phyloP scores from a whole-genome alignment of 2,113 vertebrate species.

The Pantherophis guttatus region DNA sequence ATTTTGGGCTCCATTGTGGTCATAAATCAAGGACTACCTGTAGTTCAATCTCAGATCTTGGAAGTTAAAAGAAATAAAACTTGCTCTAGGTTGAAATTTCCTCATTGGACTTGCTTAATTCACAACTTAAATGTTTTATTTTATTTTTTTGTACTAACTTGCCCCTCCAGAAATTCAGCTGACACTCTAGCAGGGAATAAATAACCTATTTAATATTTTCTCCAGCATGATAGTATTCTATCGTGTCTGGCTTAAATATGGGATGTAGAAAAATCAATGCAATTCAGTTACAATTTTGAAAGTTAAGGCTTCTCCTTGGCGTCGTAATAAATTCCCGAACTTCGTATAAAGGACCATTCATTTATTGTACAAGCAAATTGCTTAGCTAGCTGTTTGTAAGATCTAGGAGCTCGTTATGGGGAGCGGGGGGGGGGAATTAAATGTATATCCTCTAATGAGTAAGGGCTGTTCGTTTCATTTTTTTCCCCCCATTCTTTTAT shows the following conservation, averaged over 20 bases:
- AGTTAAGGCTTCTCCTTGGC: conserved; percentile 64
- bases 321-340: conserved; percentile 67
- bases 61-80: conserved; percentile 16
- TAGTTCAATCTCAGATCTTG: conserved; percentile 30
- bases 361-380: conserved; percentile 58
- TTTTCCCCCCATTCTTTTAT: background rate
- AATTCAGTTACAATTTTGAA: conserved; percentile 59
- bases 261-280: conserved; percentile 69
- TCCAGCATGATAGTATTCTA: conserved; percentile 53
- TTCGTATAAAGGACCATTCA: conserved; percentile 49
- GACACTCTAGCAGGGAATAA: conserved; percentile 50
- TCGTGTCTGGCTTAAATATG: conserved; percentile 61
- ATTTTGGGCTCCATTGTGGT: no score
- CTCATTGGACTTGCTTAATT: conserved; percentile 39
- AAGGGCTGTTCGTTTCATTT: background rate
- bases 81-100: conserved; percentile 36
- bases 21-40: no score
- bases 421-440: background rate
- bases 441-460: conserved; percentile 26
- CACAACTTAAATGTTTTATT: conserved; percentile 35
- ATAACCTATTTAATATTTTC: conserved; percentile 47
- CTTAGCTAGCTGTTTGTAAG: conserved; percentile 59
- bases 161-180: conserved; percentile 46
- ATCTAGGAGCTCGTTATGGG: conserved; percentile 23
- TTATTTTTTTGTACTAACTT: background rate